Conservation (phyloP, 2,797 vertebrate species). For the Anomalospiza imberbis region DNA sequence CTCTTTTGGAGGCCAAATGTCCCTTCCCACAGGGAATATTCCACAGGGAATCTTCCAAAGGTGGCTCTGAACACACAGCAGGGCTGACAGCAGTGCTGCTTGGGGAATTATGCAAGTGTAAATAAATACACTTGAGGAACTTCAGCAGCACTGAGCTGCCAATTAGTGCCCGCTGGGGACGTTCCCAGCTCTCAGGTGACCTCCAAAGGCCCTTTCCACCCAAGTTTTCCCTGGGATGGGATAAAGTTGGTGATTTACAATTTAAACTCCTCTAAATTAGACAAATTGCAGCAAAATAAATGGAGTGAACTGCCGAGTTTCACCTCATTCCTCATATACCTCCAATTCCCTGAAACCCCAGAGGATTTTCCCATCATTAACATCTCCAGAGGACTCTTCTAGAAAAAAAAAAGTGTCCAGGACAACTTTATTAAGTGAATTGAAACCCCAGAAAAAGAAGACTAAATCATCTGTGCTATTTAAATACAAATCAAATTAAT, state of each 20-base stretch:
- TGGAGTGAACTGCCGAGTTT: neutral
- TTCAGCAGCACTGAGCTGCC: neutral
- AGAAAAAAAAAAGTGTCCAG: neutral
- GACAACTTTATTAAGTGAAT: neutral
- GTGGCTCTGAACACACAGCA: too few species aligned
- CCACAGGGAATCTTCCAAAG: neutral
- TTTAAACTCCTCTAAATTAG: rapidly evolving
- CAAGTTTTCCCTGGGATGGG: rapidly evolving
- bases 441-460: neutral
- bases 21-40: neutral
- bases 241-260: neutral
- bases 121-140: neutral
- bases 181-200: neutral
- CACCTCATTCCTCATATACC: rapidly evolving
- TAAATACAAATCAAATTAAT: neutral
- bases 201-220: neutral
- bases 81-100: neutral
- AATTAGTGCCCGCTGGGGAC: neutral
- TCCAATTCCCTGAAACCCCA: neutral
- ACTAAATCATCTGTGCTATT: neutral
- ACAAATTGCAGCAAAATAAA: neutral
- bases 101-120: neutral
- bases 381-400: neutral
- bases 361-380: neutral
- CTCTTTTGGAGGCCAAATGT: neutral